These are phyloP conservation scores for Sebastiscus albofasciatus DNA, from an alignment of 2,797 vertebrate species.

Conservation along the genomic window DNA sequence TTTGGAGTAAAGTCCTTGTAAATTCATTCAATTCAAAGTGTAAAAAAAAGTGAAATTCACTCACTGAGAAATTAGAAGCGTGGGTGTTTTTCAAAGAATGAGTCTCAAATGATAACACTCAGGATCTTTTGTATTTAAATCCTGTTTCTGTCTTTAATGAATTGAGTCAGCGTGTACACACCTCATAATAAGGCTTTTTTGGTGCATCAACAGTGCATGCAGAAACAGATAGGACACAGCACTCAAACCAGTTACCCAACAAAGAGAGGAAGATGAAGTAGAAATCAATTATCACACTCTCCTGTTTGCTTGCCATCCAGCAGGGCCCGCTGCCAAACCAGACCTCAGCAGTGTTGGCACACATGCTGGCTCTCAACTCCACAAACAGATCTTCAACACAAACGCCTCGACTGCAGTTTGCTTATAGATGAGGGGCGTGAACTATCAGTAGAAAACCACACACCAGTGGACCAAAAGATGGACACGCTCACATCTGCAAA, in stretches of 20 bases:
- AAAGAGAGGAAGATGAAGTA: constrained; percentile 24
- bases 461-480: background rate
- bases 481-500: background rate
- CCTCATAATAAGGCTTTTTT: constrained; percentile 58
- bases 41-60: background rate
- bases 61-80: background rate
- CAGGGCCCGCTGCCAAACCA: constrained; percentile 41
- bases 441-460: constrained; percentile 16
- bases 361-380: constrained; percentile 9
- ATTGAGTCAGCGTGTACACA: constrained; percentile 14
- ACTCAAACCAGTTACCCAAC: constrained; percentile 29
- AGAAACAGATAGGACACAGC: constrained; percentile 40
- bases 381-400: constrained; percentile 14
- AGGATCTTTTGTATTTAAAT: background rate
- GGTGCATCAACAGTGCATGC: constrained; percentile 61
- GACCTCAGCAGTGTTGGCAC: constrained; percentile 31
- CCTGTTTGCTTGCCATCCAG: constrained; percentile 41
- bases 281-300: constrained; percentile 50
- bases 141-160: constrained; percentile 15
- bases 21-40: background rate
- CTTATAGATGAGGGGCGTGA: constrained; percentile 4
- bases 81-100: background rate
- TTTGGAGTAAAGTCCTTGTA: background rate
- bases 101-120: constrained; percentile 1
- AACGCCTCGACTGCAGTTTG: constrained; percentile 13